A percentile compares a stretch with the other conserved stretches of the same genome.
Evolutionary conservation across 2,888 invertebrate genomes (phyloP).

Genomic region (Mesochorus sp.): DNA sequence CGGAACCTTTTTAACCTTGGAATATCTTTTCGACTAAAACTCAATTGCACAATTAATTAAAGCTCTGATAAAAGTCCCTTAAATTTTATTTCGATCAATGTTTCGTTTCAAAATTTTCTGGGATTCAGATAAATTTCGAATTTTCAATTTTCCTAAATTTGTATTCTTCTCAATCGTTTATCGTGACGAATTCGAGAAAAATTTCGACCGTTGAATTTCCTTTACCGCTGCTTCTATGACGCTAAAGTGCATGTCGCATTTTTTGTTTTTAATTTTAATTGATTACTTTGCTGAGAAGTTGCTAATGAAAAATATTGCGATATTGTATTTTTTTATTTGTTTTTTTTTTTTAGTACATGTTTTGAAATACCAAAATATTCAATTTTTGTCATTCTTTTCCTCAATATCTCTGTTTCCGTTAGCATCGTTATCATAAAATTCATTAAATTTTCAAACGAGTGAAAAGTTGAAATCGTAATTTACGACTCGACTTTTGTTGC

Average conservation of each 20-base stretch:
- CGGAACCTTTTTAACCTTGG: background rate
- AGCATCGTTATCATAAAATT: constrained; percentile 65
- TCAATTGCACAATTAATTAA: background rate
- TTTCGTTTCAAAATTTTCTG: too few species aligned
- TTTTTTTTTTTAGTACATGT: background rate
- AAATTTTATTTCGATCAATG: background rate
- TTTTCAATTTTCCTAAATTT: too few species aligned
- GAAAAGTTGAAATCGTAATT: constrained; percentile 47
- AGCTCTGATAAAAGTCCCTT: background rate
- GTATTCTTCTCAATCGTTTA: too few species aligned
- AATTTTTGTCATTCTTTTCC: constrained; percentile 13
- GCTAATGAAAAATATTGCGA: constrained; percentile 16
- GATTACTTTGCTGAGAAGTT: constrained; percentile 44
- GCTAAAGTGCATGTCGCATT: constrained; percentile 55
- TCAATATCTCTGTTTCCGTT: constrained; percentile 52
- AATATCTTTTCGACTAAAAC: too few species aligned
- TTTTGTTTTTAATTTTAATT: constrained; percentile 38
- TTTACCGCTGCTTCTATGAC: constrained; percentile 31
- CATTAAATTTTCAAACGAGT: constrained; percentile 50
- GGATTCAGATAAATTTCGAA: too few species aligned
- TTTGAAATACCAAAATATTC: constrained; percentile 1
- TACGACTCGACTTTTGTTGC: constrained; percentile 16
- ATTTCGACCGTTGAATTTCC: too few species aligned
- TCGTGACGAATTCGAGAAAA: too few species aligned
- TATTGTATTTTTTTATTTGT: constrained; percentile 36